Evolutionary conservation across 2,888 invertebrate species (phyloP), one percentile per base, ranked within the genome.

Genomic region (Lasioglossum oenotherae): DNA sequence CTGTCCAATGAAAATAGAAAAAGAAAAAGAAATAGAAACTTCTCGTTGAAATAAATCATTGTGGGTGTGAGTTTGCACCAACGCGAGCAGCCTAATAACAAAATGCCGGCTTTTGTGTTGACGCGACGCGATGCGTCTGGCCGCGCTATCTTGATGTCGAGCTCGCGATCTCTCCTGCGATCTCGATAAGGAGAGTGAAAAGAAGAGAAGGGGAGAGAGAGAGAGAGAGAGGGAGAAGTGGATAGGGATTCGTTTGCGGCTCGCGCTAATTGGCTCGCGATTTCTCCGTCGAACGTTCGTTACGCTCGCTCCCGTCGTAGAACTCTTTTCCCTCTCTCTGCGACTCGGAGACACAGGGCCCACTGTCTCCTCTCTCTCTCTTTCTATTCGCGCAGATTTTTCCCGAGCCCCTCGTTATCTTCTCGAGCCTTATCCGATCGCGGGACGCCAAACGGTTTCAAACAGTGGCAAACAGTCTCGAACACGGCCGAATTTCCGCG

Each of bases 191-290:
- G 71, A 74, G 71, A 46, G 74, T 67, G 81, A 83, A 79, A 86
- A 75, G 74, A 49, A 16, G 2, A 38, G 35, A 49, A 67, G 78
- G 4, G 12, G 2, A 16, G 35, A 78, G 5, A 78, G 10, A 16
- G 41, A 27, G 49, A 67, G 80, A 49, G 49, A 23, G 19, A 2
- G 38, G 10, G 77, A 79, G 67, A 19, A 35, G 23, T 27, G 77
- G 82, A 69, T 76, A 60, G 60, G 60, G 84, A 87, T 89, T 87
- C 85, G 85, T 85, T 86, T 82, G 90, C 84, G 74, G 79, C 80
- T 71, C 71, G 79, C 84, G 87, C 88, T 90, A 90, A 88, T 90
- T 89, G 88, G 82, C 82, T 75, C 84, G 69, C 84, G 82, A 80
- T 85, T 87, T 88, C 81, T 83, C 76, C 84, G 88, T 75, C 67